Evolutionary conservation across 2,797 vertebrate genomes (phyloP).

Genomic region (Arctocebus calabarensis): DNA sequence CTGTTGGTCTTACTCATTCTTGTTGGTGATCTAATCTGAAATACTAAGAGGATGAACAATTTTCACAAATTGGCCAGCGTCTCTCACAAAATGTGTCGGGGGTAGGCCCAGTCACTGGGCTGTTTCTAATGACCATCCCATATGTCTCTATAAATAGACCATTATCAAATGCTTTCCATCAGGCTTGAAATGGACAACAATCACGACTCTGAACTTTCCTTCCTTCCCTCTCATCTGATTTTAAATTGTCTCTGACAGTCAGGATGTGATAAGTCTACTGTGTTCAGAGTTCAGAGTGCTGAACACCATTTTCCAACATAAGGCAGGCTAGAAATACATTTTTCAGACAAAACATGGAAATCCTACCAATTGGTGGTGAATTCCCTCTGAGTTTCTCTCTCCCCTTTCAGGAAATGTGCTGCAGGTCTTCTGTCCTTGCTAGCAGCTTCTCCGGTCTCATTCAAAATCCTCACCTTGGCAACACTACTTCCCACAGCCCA

Average conservation of each 20-base stretch:
- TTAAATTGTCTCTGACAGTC: constrained; percentile 84
- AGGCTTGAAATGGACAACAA: constrained; percentile 69
- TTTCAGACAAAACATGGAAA: constrained; percentile 90
- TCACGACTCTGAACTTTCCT: constrained; percentile 75
- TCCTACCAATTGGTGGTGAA: constrained; percentile 85
- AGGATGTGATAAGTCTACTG: constrained; percentile 86
- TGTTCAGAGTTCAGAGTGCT: constrained; percentile 83
- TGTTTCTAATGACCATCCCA: constrained; percentile 63
- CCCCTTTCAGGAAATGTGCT: constrained; percentile 84
- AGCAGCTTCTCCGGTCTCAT: constrained; percentile 66
- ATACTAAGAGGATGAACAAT: constrained; percentile 22
- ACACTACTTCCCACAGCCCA: constrained; percentile 76
- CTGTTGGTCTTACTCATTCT: constrained; percentile 20
- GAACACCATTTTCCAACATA: constrained; percentile 84
- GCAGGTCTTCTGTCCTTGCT: constrained; percentile 76
- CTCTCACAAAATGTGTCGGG: constrained; percentile 19
- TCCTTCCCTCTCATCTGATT: constrained; percentile 85
- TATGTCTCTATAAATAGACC: constrained; percentile 69
- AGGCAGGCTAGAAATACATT: constrained; percentile 83
- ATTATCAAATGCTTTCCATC: constrained; percentile 64
- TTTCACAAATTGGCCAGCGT: constrained; percentile 22
- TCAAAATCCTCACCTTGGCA: constrained; percentile 85
- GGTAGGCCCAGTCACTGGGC: not conserved
- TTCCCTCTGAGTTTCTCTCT: constrained; percentile 75
- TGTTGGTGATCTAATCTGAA: constrained; percentile 51